Evolutionary conservation across 2,113 vertebrate species (phyloP).

Genomic region (Megaceryle maxima): DNA sequence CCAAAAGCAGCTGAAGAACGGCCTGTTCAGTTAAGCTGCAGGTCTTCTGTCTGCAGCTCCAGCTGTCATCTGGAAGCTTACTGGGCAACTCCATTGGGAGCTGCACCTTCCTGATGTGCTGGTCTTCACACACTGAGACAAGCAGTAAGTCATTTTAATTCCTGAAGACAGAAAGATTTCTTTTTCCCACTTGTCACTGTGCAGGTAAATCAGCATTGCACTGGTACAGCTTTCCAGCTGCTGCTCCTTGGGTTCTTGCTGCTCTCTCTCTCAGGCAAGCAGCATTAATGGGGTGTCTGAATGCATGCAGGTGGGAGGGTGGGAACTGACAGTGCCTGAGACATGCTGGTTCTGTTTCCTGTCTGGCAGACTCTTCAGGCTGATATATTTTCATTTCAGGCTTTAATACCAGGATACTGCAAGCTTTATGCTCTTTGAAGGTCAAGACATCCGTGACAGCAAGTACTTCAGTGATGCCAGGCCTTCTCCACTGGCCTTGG

Average conservation of each 20-base stretch:
- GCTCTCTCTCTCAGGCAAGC: not conserved
- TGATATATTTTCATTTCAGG: not conserved
- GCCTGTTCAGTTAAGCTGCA: not conserved
- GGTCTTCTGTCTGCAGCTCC: not conserved
- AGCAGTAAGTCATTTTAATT: not conserved
- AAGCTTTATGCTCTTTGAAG: not conserved
- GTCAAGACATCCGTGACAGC: accelerated
- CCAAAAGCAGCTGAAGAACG: not conserved
- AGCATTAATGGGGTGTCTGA: not conserved
- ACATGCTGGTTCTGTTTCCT: not conserved
- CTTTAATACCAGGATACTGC: not conserved
- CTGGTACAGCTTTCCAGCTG: not conserved
- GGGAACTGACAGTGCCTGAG: not conserved
- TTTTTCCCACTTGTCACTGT: not conserved
- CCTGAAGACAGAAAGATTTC: not conserved
- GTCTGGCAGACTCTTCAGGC: not conserved
- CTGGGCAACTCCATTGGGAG: not conserved
- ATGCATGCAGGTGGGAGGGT: not conserved
- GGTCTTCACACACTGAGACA: not conserved
- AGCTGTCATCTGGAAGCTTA: not conserved
- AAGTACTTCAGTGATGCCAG: not conserved
- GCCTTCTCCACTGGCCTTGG: not conserved
- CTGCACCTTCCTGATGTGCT: not conserved
- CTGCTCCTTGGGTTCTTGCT: not conserved
- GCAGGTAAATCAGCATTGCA: not conserved